A percentile compares a stretch with the other conserved stretches of the same genome.
Evolutionary conservation across 2,797 vertebrate genomes (phyloP).

Genomic region (Hippoglossus hippoglossus): DNA sequence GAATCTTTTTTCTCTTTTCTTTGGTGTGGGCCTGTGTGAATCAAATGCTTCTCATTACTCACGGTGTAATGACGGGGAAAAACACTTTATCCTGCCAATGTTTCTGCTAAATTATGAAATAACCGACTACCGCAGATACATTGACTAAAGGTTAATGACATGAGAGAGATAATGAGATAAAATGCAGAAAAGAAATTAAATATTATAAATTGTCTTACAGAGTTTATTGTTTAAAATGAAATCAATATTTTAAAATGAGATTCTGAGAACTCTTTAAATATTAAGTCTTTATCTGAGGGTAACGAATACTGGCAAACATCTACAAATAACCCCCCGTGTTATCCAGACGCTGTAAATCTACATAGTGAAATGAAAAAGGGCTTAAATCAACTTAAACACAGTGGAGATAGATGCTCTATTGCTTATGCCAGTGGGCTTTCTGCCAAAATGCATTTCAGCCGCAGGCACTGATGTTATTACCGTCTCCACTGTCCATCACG

Average conservation of each 20-base stretch:
- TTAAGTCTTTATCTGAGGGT: too few species aligned
- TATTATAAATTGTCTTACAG: too few species aligned
- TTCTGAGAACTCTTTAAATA: too few species aligned
- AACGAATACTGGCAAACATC: background rate
- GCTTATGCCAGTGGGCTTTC: slow-evolving; percentile 27
- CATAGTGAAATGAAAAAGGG: slow-evolving; percentile 19
- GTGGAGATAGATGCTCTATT: slow-evolving; percentile 53
- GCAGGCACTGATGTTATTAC: slow-evolving; percentile 28
- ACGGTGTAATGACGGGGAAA: slow-evolving; percentile 18
- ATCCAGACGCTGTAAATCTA: slow-evolving; percentile 29
- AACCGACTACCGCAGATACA: background rate
- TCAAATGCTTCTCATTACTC: slow-evolving; percentile 24
- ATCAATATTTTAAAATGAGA: too few species aligned
- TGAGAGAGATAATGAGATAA: too few species aligned
- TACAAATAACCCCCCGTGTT: slow-evolving; percentile 57
- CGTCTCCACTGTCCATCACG: slow-evolving; percentile 35
- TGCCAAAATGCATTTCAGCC: slow-evolving; percentile 44
- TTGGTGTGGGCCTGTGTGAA: slow-evolving; percentile 13
- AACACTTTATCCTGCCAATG: slow-evolving; percentile 21
- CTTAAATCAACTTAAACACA: slow-evolving; percentile 25
- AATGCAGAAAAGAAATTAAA: too few species aligned
- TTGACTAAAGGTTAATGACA: too few species aligned
- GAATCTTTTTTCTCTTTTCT: slow-evolving; percentile 16
- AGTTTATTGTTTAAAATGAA: too few species aligned
- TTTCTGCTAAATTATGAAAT: slow-evolving; percentile 15